Conservation (phyloP, 2,888 invertebrate genomes). For the Acleris emargana region DNA sequence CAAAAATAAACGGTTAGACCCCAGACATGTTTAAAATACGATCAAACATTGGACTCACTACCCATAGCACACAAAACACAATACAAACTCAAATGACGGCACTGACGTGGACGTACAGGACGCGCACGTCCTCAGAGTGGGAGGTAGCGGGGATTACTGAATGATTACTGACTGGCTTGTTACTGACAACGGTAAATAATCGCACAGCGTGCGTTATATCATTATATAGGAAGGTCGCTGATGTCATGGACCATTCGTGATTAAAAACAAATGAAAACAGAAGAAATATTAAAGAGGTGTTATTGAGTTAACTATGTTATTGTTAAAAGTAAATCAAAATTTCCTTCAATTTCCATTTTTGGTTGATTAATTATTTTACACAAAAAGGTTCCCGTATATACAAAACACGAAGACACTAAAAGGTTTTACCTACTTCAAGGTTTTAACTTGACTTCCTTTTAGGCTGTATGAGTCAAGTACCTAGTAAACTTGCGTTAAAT, state of each 20-base stretch:
- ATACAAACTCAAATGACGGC: conserved; percentile 39
- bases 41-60: conserved; percentile 49
- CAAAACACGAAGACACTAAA: no score
- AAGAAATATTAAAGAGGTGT: no score
- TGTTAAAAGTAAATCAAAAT: no score
- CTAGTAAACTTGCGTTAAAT: not conserved
- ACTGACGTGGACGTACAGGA: conserved; percentile 1
- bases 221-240: conserved; percentile 30
- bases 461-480: not conserved
- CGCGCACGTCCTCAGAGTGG: conserved; percentile 27
- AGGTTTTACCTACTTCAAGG: no score
- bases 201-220: conserved; percentile 19
- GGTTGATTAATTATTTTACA: no score
- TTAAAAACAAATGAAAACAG: not conserved
- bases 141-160: conserved; percentile 19
- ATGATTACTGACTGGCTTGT: not conserved
- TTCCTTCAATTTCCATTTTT: no score
- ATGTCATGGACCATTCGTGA: conserved; percentile 27
- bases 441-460: no score
- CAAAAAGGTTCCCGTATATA: no score
- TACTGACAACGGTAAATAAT: conserved; percentile 20
- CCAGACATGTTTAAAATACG: no score
- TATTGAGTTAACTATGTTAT: no score
- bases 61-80: conserved; percentile 49
- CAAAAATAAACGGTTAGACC: no score